Evolutionary conservation across 2,797 vertebrate genomes (phyloP).

Genomic region (Liparis tanakae): DNA sequence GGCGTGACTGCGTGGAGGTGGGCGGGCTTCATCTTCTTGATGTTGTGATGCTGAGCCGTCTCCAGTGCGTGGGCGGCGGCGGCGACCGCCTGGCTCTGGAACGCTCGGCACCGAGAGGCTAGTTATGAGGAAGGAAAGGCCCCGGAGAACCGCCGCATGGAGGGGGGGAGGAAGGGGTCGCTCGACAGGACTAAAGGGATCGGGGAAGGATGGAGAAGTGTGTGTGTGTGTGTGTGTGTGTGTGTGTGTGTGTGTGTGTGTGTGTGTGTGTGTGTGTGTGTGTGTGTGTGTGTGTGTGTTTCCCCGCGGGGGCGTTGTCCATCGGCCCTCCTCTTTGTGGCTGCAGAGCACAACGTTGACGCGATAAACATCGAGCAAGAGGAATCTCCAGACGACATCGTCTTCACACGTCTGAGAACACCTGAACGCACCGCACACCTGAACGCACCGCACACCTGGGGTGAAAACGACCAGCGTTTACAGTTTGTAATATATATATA

Average conservation of each 20-base stretch:
- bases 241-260: slow-evolving; percentile 14
- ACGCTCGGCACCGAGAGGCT: slow-evolving; percentile 10
- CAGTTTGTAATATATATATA: background rate
- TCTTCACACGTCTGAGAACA: background rate
- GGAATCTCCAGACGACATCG: slow-evolving; percentile 1
- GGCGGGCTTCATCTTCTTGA: slow-evolving; percentile 31
- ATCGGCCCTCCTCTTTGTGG: background rate
- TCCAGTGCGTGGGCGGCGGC: slow-evolving; percentile 31
- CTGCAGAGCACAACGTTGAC: background rate
- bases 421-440: background rate
- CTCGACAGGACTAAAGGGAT: no score
- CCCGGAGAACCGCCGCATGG: slow-evolving; percentile 6
- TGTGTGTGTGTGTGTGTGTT: slow-evolving; percentile 10
- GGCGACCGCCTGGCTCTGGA: slow-evolving; percentile 47
- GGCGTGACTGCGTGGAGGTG: slow-evolving; percentile 49
- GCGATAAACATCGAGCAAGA: background rate
- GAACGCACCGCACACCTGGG: no score
- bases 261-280: slow-evolving; percentile 11
- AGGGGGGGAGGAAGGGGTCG: background rate
- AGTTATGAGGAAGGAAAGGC: slow-evolving; percentile 19
- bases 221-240: slow-evolving; percentile 7
- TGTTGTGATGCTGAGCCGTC: slow-evolving; percentile 43
- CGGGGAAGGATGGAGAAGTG: slow-evolving; percentile 13
- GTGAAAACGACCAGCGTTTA: background rate
- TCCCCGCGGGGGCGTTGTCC: no score